Conservation (phyloP, 2,797 vertebrate genomes). For the Xerus rutilus region DNA sequence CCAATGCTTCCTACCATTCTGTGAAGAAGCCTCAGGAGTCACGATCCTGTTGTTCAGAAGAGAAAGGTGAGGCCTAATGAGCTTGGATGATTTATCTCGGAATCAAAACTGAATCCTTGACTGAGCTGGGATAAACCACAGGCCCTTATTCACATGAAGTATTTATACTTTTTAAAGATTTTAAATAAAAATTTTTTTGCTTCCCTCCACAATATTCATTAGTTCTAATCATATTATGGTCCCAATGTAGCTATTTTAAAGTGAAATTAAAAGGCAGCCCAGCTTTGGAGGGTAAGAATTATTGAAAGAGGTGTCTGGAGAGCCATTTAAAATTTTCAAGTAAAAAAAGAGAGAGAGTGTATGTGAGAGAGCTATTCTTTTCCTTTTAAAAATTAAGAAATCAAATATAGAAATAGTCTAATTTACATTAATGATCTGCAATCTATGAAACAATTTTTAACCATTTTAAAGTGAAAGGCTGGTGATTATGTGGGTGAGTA, state of each 20-base stretch:
- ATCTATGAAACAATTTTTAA: constrained; percentile 83
- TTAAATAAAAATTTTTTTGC: constrained; percentile 79
- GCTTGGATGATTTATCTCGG: constrained; percentile 48
- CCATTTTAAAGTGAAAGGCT: constrained; percentile 82
- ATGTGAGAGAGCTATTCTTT: constrained; percentile 72
- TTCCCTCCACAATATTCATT: constrained; percentile 83
- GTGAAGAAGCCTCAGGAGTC: not conserved
- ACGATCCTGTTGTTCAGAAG: not conserved
- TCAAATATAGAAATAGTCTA: constrained; percentile 83
- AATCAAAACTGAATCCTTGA: constrained; percentile 61
- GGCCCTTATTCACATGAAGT: constrained; percentile 77
- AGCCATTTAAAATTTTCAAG: constrained; percentile 84
- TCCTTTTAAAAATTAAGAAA: constrained; percentile 84
- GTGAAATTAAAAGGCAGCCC: constrained; percentile 85
- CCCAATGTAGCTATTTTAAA: constrained; percentile 86
- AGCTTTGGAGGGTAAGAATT: constrained; percentile 84
- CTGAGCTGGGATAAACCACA: constrained; percentile 43
- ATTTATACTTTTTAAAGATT: constrained; percentile 84
- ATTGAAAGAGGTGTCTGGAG: constrained; percentile 85
- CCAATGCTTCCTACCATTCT: not conserved
- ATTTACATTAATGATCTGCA: constrained; percentile 83
- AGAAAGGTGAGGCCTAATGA: constrained; percentile 16
- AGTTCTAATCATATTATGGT: constrained; percentile 85
- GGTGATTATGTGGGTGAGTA: constrained; percentile 77
- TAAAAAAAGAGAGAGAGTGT: constrained; percentile 54